Evolutionary conservation across 2,888 invertebrate genomes (phyloP), one percentile per base, ranked within the genome.

Genomic region (Asteroscopus sphinx): DNA sequence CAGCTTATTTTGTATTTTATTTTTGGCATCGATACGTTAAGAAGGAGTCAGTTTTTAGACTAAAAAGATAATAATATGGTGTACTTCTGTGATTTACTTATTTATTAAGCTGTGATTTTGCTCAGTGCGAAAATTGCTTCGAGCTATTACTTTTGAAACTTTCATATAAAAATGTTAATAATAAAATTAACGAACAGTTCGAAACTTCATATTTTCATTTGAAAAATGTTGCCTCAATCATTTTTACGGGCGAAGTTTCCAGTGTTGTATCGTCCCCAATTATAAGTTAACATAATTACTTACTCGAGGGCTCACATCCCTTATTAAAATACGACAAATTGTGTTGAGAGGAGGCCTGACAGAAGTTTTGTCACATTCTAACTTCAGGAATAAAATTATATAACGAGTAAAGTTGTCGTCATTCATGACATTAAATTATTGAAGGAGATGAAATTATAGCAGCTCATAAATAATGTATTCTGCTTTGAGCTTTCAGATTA

Each of bases 211-310:
- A 21, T 42, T 45, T 42, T 32, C 15, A 16, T 28, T 32, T 8
- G 2, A 33, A 54, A 65, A 62, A 63, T 36, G 40, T 56, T 62
- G 55, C 46, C 70, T 69, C 49, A 66, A 51, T 62, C 46, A 37
- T 15, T 49, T 32, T 16, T 46, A 12, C 12, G 33, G 8, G 6
- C 6, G 37, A 60, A 59, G 41, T 65, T 54, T 32, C 8, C 26
- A 58, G 32, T 32, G 32, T 13, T 36, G 37, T 52, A 40, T 41
- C 39, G 17, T 52, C 36, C 61, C 61, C 58, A 61, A 72, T 74
- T 72, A 72, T 73, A 72, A 74, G 49, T 61, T 74, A 53, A 44
- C 49, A 57, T 65, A 49, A 61, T 58, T 49, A n/a, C 7, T 1
- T 6, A 46, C 37, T 45, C 40, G 39, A 39, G 32, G 32, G 25